These are phyloP conservation scores for Dipodomys ordii DNA, from an alignment of 2,113 vertebrate species.

Conservation along the genomic window DNA sequence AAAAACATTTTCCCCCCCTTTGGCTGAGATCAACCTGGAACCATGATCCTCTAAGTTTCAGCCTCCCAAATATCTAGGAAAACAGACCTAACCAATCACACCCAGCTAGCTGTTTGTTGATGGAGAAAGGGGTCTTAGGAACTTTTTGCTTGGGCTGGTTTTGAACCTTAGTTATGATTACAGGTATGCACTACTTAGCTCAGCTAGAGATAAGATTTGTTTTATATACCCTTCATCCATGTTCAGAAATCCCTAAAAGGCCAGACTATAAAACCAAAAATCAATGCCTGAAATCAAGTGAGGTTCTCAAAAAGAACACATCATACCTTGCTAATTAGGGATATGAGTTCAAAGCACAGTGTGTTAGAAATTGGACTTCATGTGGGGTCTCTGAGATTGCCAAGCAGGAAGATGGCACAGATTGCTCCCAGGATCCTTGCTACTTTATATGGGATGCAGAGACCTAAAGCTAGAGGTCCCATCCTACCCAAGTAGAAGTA, in stretches of 20 bases:
- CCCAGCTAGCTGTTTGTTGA: too few relatives aligned
- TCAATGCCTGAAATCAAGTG: constrained; percentile 13
- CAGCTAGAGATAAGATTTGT: not conserved
- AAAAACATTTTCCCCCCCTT: too few relatives aligned
- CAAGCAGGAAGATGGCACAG: not conserved
- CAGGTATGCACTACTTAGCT: too few relatives aligned
- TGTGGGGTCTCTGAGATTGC: not conserved
- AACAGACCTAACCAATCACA: too few relatives aligned
- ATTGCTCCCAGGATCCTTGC: not conserved
- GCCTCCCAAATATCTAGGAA: too few relatives aligned
- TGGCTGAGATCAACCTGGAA: too few relatives aligned
- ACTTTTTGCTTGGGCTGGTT: too few relatives aligned
- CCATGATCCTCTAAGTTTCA: too few relatives aligned
- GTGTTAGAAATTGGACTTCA: not conserved
- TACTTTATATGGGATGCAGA: not conserved
- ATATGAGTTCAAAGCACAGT: too few relatives aligned
- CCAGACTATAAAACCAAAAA: not conserved
- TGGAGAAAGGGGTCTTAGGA: too few relatives aligned
- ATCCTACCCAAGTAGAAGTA: not conserved
- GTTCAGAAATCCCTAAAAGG: not conserved
- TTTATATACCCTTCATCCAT: not conserved
- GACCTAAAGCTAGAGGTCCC: not conserved
- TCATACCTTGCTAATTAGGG: not conserved
- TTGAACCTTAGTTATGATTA: too few relatives aligned
- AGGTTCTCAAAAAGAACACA: not conserved